phyloP scores from a whole-genome alignment of 1,140 invertebrate species.

The Philopotamus ludificatus region DNA sequence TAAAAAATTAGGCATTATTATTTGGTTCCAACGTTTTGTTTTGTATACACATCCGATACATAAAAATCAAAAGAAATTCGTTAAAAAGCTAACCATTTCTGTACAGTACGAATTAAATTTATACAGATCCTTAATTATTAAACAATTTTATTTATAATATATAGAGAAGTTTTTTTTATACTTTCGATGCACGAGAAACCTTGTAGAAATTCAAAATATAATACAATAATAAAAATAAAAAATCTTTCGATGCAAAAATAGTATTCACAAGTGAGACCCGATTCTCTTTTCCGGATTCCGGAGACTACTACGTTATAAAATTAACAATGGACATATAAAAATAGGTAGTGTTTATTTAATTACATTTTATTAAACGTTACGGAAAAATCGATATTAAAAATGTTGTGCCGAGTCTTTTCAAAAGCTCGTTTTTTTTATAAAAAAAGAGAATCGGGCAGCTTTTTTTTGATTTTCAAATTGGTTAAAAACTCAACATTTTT shows the following conservation, averaged over 20 bases:
- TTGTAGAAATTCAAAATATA: conserved; percentile 6
- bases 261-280: not conserved
- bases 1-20: not conserved
- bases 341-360: not conserved
- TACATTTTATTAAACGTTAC: not conserved
- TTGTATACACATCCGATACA: not conserved
- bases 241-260: not conserved
- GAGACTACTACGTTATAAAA: not conserved
- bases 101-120: conserved; percentile 1
- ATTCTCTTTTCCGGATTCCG: not conserved
- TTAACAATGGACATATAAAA: not conserved
- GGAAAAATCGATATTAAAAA: too few species aligned
- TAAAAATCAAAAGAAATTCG: not conserved
- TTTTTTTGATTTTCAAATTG: not conserved
- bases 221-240: too few species aligned
- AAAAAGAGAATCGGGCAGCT: not conserved
- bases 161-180: too few species aligned
- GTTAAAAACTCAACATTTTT: not conserved
- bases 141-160: not conserved
- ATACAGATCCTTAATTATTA: conserved; percentile 10
- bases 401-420: too few species aligned
- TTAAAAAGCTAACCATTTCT: conserved; percentile 21
- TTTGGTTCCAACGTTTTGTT: not conserved
- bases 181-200: conserved; percentile 27
- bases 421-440: not conserved